Percentiles rank a stretch among this genome's conserved stretches.
These are phyloP conservation scores for Macrobrachium nipponense DNA, from an alignment of 1,140 invertebrate genomes.

Conservation along the genomic window DNA sequence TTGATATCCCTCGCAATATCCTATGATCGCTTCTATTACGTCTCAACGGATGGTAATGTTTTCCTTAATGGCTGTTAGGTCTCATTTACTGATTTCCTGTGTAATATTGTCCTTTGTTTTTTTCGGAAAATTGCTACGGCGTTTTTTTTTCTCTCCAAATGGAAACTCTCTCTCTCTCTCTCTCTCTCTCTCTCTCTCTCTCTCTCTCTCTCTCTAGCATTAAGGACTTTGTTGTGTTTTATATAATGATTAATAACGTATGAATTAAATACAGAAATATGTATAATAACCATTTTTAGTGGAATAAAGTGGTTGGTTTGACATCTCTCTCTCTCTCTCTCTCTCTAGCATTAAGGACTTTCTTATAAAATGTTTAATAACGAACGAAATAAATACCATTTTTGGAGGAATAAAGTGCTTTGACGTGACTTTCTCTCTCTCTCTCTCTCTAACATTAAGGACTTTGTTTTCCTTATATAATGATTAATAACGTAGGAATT, in stretches of 20 bases:
- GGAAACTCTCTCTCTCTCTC: not conserved
- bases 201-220: not conserved
- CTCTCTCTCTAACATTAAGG: too few relatives aligned
- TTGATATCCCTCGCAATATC: too few relatives aligned
- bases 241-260: too few relatives aligned
- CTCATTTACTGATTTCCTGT: not conserved
- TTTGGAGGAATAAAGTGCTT: not conserved
- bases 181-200: conserved; percentile 18
- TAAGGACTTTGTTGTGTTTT: too few relatives aligned
- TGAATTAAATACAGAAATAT: too few relatives aligned
- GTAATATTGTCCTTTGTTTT: not conserved
- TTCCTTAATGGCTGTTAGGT: not conserved
- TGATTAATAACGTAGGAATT: too few relatives aligned
- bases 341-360: too few relatives aligned
- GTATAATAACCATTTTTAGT: not conserved
- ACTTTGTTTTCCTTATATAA: too few relatives aligned
- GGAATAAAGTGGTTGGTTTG: not conserved
- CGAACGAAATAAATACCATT: too few relatives aligned
- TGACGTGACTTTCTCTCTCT: not conserved
- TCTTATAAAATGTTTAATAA: too few relatives aligned
- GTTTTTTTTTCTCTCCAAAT: not conserved
- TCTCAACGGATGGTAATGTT: not conserved
- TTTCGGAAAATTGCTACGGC: not conserved
- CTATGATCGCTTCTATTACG: too few relatives aligned
- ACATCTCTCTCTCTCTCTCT: not conserved